Conservation (phyloP, 2,888 invertebrate genomes). For the Athripsodes cinereus region DNA sequence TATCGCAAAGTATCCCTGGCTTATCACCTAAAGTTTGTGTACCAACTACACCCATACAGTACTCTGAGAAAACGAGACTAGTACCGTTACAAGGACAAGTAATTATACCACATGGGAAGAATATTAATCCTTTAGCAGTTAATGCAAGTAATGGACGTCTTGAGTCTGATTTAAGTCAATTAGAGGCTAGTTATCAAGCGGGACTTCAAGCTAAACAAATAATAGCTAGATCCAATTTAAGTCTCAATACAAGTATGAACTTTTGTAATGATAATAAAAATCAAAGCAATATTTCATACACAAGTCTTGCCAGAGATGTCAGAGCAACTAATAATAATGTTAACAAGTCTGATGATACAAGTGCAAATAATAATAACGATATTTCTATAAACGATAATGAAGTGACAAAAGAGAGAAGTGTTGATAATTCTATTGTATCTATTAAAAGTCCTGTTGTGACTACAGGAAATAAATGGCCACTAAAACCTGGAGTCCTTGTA, state of each 20-base stretch:
- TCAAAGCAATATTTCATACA: constrained; percentile 6
- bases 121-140: constrained; percentile 20
- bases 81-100: constrained; percentile 36
- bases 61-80: constrained; percentile 45
- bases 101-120: constrained; percentile 20
- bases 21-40: constrained; percentile 44
- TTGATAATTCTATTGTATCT: constrained; percentile 31
- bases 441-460: constrained; percentile 36
- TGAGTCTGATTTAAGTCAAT: constrained; percentile 24
- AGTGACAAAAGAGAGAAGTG: constrained; percentile 30
- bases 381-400: constrained; percentile 19
- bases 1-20: constrained; percentile 50
- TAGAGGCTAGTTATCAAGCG: constrained; percentile 27
- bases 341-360: not conserved
- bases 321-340: not conserved
- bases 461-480: constrained; percentile 69
- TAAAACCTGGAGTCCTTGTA: constrained; percentile 81
- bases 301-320: not conserved
- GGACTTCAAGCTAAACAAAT: constrained; percentile 24
- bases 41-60: constrained; percentile 43
- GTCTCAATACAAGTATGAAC: constrained; percentile 24
- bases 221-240: constrained; percentile 14
- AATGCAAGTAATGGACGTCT: constrained; percentile 16
- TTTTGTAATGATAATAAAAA: constrained; percentile 25
- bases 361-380: constrained; percentile 21